These are phyloP conservation scores for Cygnus atratus DNA, from an alignment of 2,113 vertebrate species.

Conservation along the genomic window DNA sequence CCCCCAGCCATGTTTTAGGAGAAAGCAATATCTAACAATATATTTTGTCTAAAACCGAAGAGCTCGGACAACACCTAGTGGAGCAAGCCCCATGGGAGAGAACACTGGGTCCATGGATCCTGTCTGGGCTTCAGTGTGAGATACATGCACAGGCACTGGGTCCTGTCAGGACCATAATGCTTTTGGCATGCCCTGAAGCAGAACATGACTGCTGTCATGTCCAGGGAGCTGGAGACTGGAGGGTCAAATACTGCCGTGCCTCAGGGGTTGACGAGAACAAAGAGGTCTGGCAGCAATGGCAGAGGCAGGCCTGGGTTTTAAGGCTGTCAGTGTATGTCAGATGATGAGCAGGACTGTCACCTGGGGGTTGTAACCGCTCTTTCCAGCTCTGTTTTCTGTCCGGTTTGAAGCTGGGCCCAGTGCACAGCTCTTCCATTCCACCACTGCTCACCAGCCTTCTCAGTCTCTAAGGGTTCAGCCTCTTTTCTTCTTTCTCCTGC, in stretches of 20 bases:
- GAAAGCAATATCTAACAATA: neutral
- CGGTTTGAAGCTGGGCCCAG: neutral
- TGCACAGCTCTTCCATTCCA: neutral
- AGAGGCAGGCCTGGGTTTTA: neutral
- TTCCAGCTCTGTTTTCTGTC: neutral
- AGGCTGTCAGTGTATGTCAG: neutral
- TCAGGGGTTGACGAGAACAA: neutral
- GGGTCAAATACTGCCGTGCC: neutral
- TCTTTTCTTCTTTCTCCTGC: fast-evolving
- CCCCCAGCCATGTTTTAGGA: neutral
- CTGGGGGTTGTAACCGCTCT: neutral
- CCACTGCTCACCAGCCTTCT: neutral
- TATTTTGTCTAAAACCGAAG: neutral
- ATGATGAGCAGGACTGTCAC: neutral
- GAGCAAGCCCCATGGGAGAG: fast-evolving
- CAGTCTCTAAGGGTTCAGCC: neutral
- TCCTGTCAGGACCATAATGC: neutral
- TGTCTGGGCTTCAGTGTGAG: neutral
- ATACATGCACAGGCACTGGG: neutral
- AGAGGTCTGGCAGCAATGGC: neutral
- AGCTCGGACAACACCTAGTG: neutral
- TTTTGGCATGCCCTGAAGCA: neutral
- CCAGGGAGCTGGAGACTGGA: neutral
- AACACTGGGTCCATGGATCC: neutral
- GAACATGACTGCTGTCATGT: neutral